phyloP scores from a whole-genome alignment of 92 coral and sea anemone genomes.

The Actinernus sp. region DNA sequence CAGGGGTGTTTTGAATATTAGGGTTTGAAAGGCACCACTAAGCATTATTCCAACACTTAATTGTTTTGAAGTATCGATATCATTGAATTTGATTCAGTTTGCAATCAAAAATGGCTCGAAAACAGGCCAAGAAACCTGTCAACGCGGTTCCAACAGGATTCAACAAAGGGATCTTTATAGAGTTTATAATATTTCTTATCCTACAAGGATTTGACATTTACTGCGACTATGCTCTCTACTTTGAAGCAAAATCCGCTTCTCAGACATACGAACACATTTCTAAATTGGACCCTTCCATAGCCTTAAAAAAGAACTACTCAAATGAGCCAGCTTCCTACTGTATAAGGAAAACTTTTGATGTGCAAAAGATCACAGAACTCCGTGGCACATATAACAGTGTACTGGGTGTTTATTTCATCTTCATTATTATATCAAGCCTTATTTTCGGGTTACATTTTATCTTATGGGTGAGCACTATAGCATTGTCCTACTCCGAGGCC shows the following conservation, averaged over 20 bases:
- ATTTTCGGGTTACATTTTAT: conserved; percentile 82
- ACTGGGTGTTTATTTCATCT: conserved; percentile 66
- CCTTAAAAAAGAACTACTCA: conserved; percentile 34
- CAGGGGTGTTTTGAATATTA: too few species aligned
- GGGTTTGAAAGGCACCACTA: too few species aligned
- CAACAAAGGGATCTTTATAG: conserved; percentile 79
- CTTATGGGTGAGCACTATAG: conserved; percentile 78
- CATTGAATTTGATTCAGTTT: too few species aligned
- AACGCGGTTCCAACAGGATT: conserved; percentile 84
- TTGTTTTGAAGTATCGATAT: too few species aligned
- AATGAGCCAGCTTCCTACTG: conserved; percentile 71
- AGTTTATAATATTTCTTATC: conserved; percentile 79
- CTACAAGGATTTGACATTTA: conserved; percentile 94
- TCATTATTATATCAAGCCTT: conserved; percentile 69
- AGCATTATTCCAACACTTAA: too few species aligned
- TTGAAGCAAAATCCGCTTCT: conserved; percentile 59
- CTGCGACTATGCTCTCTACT: conserved; percentile 65
- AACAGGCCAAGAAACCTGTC: conserved; percentile 44
- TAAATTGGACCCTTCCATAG: conserved; percentile 31
- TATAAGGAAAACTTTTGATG: conserved; percentile 67
- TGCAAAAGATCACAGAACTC: conserved; percentile 58
- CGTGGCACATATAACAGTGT: conserved; percentile 47
- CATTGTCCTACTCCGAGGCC: conserved; percentile 69
- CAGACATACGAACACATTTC: conserved; percentile 49
- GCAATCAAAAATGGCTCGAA: conserved; percentile 61